phyloP scores from a whole-genome alignment of 2,888 invertebrate species.

The Dioctria rufipes region DNA sequence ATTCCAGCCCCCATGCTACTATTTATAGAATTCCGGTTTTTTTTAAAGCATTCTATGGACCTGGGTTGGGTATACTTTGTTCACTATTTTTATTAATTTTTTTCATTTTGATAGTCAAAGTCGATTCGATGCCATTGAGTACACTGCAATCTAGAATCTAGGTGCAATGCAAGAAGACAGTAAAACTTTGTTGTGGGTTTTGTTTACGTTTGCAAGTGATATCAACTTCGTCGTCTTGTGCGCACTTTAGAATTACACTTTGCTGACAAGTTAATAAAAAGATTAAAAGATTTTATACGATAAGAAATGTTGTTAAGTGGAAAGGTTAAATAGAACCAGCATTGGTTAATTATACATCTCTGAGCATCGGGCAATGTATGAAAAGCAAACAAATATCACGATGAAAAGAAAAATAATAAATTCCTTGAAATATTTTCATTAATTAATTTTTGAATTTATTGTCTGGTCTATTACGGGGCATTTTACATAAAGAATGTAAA shows the following conservation, averaged over 20 bases:
- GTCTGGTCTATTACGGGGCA: background rate
- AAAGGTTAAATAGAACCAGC: conserved; percentile 31
- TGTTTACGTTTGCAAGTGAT: background rate
- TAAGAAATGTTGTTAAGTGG: conserved; percentile 43
- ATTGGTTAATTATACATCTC: conserved; percentile 26
- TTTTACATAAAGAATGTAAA: too few species aligned
- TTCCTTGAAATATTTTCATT: conserved; percentile 10
- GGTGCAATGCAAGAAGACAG: too few species aligned
- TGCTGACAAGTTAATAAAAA: conserved; percentile 11
- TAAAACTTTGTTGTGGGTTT: background rate
- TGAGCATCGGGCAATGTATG: background rate
- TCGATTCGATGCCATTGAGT: background rate
- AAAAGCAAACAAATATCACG: background rate
- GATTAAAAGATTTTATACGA: conserved; percentile 40
- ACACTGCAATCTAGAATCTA: too few species aligned
- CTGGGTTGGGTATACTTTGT: background rate
- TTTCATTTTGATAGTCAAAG: conserved; percentile 45
- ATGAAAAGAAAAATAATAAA: background rate
- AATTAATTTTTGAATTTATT: conserved; percentile 33
- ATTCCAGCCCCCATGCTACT: conserved; percentile 51
- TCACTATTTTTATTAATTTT: too few species aligned
- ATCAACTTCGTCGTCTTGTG: background rate
- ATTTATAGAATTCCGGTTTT: conserved; percentile 58
- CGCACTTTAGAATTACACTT: too few species aligned
- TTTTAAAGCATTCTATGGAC: conserved; percentile 27